Percentiles rank a stretch among this genome's conserved stretches.
These are phyloP conservation scores for Hiodon tergisus DNA, from an alignment of 2,113 vertebrate genomes.

Conservation along the genomic window DNA sequence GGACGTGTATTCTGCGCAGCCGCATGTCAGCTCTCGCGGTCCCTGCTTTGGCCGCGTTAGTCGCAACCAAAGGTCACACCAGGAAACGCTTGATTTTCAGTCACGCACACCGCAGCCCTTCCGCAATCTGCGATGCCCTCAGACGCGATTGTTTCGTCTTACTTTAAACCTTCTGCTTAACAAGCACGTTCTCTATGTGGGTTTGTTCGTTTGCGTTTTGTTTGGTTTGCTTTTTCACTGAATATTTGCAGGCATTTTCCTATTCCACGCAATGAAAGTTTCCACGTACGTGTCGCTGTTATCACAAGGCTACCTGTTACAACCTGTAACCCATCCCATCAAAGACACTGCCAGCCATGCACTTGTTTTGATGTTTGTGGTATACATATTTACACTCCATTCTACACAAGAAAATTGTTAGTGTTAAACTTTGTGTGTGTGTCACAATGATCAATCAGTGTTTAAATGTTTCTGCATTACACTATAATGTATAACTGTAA, in stretches of 20 bases:
- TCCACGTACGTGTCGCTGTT: background rate
- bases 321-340: too few species aligned
- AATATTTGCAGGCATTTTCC: background rate
- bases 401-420: background rate
- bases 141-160: background rate
- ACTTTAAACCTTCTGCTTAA: background rate
- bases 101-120: background rate
- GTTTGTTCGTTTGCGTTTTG: background rate
- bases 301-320: too few species aligned
- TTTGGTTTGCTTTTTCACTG: background rate
- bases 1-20: background rate
- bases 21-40: background rate
- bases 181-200: background rate
- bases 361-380: background rate
- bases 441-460: conserved; percentile 1
- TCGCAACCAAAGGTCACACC: background rate
- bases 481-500: background rate
- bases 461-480: background rate
- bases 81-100: background rate
- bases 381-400: background rate
- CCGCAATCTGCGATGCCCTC: background rate
- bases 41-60: background rate
- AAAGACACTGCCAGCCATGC: background rate
- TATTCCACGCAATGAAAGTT: background rate
- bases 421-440: conserved; percentile 6